Evolutionary conservation across 2,113 vertebrate genomes (phyloP).

Genomic region (Sorex araneus): DNA sequence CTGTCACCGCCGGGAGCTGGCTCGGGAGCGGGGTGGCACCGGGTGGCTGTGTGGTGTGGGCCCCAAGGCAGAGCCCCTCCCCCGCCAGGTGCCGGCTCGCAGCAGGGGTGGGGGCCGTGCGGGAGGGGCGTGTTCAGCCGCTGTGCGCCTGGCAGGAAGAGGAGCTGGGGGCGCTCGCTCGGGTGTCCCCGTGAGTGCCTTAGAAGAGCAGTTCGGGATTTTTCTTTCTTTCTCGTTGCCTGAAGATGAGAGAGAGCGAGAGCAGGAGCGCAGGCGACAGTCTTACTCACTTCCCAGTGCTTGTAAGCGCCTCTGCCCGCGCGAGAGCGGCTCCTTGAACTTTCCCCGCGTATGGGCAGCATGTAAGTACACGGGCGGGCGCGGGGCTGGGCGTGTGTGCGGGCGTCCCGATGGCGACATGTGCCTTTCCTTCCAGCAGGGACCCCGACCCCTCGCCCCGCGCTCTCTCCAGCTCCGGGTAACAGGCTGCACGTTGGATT

Average conservation of each 20-base stretch:
- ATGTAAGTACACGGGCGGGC: conserved; percentile 87
- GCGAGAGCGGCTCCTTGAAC: conserved; percentile 80
- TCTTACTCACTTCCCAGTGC: conserved; percentile 70
- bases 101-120: conserved; percentile 47
- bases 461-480: conserved; percentile 15
- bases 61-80: conserved; percentile 65
- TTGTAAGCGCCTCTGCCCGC: conserved; percentile 66
- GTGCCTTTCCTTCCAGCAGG: conserved; percentile 20
- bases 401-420: too few species aligned
- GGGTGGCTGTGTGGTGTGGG: conserved; percentile 1
- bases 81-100: conserved; percentile 53
- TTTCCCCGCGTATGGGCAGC: conserved; percentile 55
- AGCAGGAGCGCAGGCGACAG: conserved; percentile 41
- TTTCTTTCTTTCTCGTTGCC: conserved; percentile 67
- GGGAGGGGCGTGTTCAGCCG: conserved; percentile 75
- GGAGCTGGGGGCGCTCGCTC: conserved; percentile 80
- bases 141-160: conserved; percentile 73
- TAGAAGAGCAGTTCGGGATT: conserved; percentile 84
- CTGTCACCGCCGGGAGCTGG: not conserved
- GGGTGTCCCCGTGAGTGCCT: conserved; percentile 78
- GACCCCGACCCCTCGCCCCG: not conserved
- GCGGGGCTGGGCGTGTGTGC: not conserved
- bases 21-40: conserved; percentile 60
- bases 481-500: not conserved
- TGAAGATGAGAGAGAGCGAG: conserved; percentile 68